Base-by-base conservation (phyloP, 2,113 vertebrate species). In the Pteruthius melanotis region DNA sequence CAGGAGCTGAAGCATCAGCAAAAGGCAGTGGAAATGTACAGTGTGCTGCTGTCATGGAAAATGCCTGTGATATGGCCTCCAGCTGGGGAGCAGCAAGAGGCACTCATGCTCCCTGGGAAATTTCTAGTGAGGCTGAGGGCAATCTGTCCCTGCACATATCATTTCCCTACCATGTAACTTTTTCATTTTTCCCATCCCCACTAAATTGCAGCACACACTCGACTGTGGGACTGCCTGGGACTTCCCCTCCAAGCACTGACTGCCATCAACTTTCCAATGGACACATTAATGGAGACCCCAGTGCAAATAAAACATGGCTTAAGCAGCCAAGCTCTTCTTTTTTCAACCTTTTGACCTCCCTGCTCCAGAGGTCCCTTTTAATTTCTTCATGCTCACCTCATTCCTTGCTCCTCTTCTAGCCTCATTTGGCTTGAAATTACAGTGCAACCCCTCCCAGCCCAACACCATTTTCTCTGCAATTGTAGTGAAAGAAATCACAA, bases 121-220 rank as follows among this genome's bases (percentile, higher is more conserved):
- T 30, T 78, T 15, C 20, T 40, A 65, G 23, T 7, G 28, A 84
- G 52, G 44, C 3, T 64, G 52, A 66, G 42, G 33, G 39, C 21
- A 65, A 23, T 33, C 80, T 84, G 24, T 69, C 57, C n/a, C 33
- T 77, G 37, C 7, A 21, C 2, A 0, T 70, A 47, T 4, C 3
- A 2, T 66, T 66, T 54, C 22, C 17, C 16, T 66, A 63, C 8
- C 17, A 2, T 4, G 0, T 15, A 39, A 26, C 27, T 60, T 78
- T 35, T 63, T 47, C 21, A 10, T 15, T 69, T 75, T 69, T 35
- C 40, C 37, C 53, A 60, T 37, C 16, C 15, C 12, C 14, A 31
- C 21, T 21, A 42, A 37, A 78, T 3, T 37, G 15, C 35, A 64
- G 44, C 2, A 0, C 17, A 35, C 0, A 0, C 31, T 50, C 3